Conservation (phyloP, 2,113 vertebrate species). For the Illadopsis cleaveri region DNA sequence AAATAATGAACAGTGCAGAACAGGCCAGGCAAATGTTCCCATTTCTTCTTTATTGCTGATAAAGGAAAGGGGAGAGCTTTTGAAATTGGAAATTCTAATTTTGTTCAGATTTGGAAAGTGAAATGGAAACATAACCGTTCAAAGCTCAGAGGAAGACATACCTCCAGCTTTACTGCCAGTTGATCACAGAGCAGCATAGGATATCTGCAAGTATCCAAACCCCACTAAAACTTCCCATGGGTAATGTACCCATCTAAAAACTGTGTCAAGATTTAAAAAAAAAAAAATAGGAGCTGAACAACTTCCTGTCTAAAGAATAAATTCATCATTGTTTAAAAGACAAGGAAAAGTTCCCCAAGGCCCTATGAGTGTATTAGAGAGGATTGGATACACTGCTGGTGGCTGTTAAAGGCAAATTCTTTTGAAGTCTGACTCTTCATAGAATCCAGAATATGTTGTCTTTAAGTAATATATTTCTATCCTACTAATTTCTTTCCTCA, state of each 20-base stretch:
- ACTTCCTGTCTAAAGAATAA: neutral
- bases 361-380: neutral
- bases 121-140: neutral
- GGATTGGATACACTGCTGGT: neutral
- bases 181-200: neutral
- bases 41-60: neutral
- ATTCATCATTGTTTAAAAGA: neutral
- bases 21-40: neutral
- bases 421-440: neutral
- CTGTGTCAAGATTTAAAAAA: neutral
- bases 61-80: slow-evolving; percentile 1
- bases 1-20: slow-evolving; percentile 13
- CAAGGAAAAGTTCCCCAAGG: neutral
- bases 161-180: neutral
- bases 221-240: neutral
- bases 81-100: slow-evolving; percentile 5
- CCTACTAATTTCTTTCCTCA: neutral
- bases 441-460: neutral
- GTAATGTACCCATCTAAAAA: neutral
- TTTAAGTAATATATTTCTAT: neutral
- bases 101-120: neutral
- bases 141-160: neutral
- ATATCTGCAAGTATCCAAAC: neutral
- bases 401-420: neutral
- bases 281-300: neutral